Conservation (phyloP, 2,113 vertebrate species). For the Rhinichthys klamathensis region DNA sequence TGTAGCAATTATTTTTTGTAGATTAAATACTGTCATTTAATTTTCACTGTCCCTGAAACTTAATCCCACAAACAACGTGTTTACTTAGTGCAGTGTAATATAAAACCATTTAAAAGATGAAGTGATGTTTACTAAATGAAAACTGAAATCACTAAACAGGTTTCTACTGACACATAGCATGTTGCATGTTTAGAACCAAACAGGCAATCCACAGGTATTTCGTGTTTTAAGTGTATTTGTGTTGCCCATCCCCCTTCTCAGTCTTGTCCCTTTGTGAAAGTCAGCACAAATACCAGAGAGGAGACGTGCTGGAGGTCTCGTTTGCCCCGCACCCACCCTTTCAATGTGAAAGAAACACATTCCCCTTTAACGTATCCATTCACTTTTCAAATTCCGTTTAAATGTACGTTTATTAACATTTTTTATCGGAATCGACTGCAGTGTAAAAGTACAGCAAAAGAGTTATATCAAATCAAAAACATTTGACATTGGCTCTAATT, state of each 20-base stretch:
- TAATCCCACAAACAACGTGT: neutral
- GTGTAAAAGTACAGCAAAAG: neutral
- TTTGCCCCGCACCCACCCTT: slow-evolving; percentile 1
- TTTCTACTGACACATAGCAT: neutral
- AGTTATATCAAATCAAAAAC: neutral
- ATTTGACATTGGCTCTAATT: too few relatives aligned
- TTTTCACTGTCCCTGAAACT: neutral
- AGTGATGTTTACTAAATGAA: neutral
- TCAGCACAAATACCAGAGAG: slow-evolving; percentile 27
- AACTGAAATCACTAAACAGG: neutral
- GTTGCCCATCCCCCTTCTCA: slow-evolving; percentile 24
- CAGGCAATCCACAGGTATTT: neutral
- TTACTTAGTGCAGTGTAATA: neutral
- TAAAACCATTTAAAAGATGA: neutral
- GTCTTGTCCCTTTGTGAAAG: neutral
- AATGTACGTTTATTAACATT: neutral
- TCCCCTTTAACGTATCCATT: neutral
- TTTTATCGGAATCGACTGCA: neutral
- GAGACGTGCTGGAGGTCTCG: slow-evolving; percentile 12
- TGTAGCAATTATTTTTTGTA: neutral
- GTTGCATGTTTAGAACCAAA: neutral
- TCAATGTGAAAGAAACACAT: neutral
- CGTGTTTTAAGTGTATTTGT: neutral
- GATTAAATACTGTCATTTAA: neutral
- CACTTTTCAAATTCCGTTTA: neutral